Conservation (phyloP, 64 coral and sea anemone species). For the Stylophora pistillata region DNA sequence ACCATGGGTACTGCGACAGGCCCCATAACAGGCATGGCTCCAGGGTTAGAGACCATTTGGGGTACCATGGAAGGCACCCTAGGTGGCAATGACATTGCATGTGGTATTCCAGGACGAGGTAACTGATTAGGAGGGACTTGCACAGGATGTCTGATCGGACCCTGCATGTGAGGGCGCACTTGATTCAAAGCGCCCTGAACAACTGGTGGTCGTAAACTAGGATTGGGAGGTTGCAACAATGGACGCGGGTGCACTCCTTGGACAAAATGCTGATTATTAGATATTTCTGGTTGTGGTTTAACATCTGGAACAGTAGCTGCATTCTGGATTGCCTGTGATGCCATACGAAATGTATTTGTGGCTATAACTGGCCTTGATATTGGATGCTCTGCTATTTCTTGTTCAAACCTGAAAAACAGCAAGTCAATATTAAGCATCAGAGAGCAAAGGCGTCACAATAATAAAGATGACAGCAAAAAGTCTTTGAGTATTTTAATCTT, state of each 20-base stretch:
- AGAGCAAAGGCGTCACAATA: background rate
- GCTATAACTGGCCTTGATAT: conserved; percentile 77
- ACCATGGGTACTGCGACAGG: conserved; percentile 45
- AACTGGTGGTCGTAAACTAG: conserved; percentile 22
- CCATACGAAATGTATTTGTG: conserved; percentile 87
- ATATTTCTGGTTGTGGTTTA: background rate
- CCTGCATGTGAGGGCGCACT: conserved; percentile 34
- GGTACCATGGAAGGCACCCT: conserved; percentile 30
- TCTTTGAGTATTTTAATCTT: too few species aligned
- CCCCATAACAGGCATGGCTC: conserved; percentile 36
- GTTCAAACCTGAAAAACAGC: conserved; percentile 82
- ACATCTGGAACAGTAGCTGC: conserved; percentile 51
- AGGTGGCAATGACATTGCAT: conserved; percentile 27
- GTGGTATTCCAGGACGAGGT: conserved; percentile 41
- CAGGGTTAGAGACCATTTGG: conserved; percentile 52
- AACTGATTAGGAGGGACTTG: conserved; percentile 57
- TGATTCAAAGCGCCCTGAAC: conserved; percentile 32
- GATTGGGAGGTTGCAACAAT: conserved; percentile 3
- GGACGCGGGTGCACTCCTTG: background rate
- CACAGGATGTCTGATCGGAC: conserved; percentile 11
- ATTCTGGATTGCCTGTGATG: conserved; percentile 89
- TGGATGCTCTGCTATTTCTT: conserved; percentile 88
- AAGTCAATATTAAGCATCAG: background rate
- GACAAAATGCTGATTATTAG: background rate
- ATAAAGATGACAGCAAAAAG: background rate